These are phyloP conservation scores for Drosophila neocordata DNA, from an alignment of 1,140 invertebrate genomes.

Conservation along the genomic window DNA sequence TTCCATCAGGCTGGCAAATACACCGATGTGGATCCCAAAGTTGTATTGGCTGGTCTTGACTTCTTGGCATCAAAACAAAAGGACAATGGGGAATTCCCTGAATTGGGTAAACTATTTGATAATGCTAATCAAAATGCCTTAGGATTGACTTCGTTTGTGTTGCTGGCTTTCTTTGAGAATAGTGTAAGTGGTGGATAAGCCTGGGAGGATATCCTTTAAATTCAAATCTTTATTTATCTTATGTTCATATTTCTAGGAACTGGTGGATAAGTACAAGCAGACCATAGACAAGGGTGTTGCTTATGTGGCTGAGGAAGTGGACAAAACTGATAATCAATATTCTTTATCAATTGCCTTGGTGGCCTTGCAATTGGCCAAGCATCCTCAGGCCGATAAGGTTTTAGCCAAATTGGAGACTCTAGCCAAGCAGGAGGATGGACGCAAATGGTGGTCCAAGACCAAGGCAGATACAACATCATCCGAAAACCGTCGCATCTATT, in stretches of 20 bases:
- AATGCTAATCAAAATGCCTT: constrained; percentile 84
- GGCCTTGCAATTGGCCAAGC: constrained; percentile 89
- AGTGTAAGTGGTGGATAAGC: no score
- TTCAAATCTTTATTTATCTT: no score
- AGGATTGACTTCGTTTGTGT: constrained; percentile 92
- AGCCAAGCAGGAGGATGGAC: constrained; percentile 58
- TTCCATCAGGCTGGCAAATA: constrained; percentile 91
- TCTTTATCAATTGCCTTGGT: constrained; percentile 90
- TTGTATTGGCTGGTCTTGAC: constrained; percentile 88
- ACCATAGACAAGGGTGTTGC: constrained; percentile 90
- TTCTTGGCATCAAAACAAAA: constrained; percentile 88
- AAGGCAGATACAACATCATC: constrained; percentile 60
- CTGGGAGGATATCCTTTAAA: no score
- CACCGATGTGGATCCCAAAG: constrained; percentile 90
- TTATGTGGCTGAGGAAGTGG: constrained; percentile 90
- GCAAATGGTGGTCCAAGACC: constrained; percentile 74
- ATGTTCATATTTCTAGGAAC: constrained; percentile 38
- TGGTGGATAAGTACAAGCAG: constrained; percentile 84
- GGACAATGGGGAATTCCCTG: constrained; percentile 91
- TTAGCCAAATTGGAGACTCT: constrained; percentile 54
- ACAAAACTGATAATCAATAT: constrained; percentile 89
- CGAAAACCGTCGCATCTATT: neutral
- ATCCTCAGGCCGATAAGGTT: constrained; percentile 80
- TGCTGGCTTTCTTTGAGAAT: constrained; percentile 92
- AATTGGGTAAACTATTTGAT: constrained; percentile 87